Conservation (phyloP, 2,797 vertebrate species). For the Poecile montanus region DNA sequence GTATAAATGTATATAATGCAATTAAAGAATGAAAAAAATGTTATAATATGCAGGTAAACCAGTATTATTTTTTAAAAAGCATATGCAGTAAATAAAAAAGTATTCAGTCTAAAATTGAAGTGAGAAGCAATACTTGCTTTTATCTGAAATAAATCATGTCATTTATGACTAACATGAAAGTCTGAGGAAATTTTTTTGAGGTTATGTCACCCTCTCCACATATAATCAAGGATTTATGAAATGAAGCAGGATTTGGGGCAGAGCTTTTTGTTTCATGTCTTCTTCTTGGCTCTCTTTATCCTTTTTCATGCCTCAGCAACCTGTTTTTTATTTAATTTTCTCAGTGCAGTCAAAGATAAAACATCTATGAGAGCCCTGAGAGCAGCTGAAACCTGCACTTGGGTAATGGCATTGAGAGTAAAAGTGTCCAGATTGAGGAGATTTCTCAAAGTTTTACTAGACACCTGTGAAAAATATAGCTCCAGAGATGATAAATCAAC, state of each 20-base stretch:
- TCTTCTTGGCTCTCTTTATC: not conserved
- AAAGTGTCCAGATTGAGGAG: not conserved
- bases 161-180: not conserved
- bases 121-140: not conserved
- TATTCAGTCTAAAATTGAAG: not conserved
- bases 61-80: not conserved
- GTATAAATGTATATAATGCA: not conserved
- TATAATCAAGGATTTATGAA: slow-evolving; percentile 3
- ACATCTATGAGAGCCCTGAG: not conserved
- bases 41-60: not conserved
- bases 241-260: not conserved
- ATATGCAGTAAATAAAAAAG: not conserved
- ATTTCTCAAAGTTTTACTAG: not conserved
- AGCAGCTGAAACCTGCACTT: not conserved
- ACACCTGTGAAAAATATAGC: not conserved
- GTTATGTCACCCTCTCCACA: not conserved
- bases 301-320: not conserved
- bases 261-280: not conserved
- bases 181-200: not conserved
- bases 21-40: not conserved
- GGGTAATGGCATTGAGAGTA: not conserved
- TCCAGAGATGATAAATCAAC: slow-evolving; percentile 4
- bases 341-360: not conserved
- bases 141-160: not conserved
- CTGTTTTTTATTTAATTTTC: slow-evolving; percentile 9